Evolutionary conservation across 2,888 invertebrate genomes (phyloP), one percentile per base, ranked within the genome.

Genomic region (Hydropsyche betteni): DNA sequence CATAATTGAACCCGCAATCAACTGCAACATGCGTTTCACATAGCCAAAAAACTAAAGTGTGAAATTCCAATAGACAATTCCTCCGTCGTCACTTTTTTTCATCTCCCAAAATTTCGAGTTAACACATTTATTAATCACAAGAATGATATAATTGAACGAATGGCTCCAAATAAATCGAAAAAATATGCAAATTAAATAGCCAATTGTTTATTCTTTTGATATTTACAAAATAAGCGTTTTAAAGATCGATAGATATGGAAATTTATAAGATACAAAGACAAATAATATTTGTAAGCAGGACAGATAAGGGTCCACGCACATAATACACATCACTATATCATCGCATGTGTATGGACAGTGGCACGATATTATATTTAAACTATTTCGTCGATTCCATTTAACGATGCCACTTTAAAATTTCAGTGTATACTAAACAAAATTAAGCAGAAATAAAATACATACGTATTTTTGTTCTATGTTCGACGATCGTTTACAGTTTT

Each of bases 1-100:
- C 68, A 14, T 38, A 69, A 16, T 69, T 75, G 10, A 55, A 72
- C 53, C 36, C 55, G 36, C 36, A 75, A 55, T 55, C 38, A 75
- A 71, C 24, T 16, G 33, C 50, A 44, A 38, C 53, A 58, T 55
- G 52, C 53, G 75, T 75, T 64, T 55, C 24, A 68, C 52, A 34
- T 38, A 69, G 38, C 52, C 50, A 53, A 68, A 53, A 68, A 12
- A 68, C 52, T 68, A 61, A 52, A 36, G 34, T 50, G 44, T 44
- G 6, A 44, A 44, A 10, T 8, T 44, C 44, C 10, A 24, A 44
- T 44, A 1, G 0, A 44, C 4, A 44, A 44, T 44, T 44, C 10
- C 10, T 10, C 44, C 10, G 24, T 24, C 24, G 24, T 24, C 1
- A 24, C 24, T 2, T 44, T 44, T 44, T 44, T 10, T 4, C 44